Base-by-base conservation (phyloP, 2,888 invertebrate genomes). In the Hypomecis atomaria region DNA sequence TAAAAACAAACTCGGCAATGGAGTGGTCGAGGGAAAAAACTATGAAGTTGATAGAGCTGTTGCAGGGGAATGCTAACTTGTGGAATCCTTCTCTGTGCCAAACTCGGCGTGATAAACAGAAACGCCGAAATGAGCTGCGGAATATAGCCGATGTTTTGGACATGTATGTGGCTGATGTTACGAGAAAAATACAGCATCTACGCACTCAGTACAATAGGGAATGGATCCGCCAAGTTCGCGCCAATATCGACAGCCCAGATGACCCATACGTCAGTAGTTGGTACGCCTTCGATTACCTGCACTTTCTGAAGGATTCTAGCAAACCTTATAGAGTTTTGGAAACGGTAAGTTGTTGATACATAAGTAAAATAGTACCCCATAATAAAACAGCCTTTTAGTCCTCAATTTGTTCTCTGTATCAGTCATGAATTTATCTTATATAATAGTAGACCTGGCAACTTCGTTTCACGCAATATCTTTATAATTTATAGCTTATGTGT, bases 151-250 rank as follows among this genome's bases (percentile, higher is more conserved):
- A 86, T 33, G 76, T 86, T 58, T 80, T 92, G 13, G 84, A 83
- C 6, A 84, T 92, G 66, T 84, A 81, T 72, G 85, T 82, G 34
- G 86, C 90, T 5, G 94, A 94, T 70, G 86, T 92, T 36, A 94
- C 94, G 1, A 94, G 94, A 73, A 94, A 94, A 71, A 94, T 94
- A 57, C 94, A 94, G 69, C 94, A 94, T 64, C 82, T 94, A 44
- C 87, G 94, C 5, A 94, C 94, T 0, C 94, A 94, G 66, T 94
- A 94, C 71, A 94, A 94, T 72, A 89, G 94, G 6, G 94, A 94
- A 71, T 92, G 93, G 5, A 93, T 92, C 47, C 87, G 93, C 44
- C 94, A 94, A 86, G 86, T 91, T 10, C 86, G 94, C 36, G 93
- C 90, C 0, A 83, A 84, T 43, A 79, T 80, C 0, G 93, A 94